phyloP scores from a whole-genome alignment of 2,888 invertebrate genomes.

The Gerris lacustris region DNA sequence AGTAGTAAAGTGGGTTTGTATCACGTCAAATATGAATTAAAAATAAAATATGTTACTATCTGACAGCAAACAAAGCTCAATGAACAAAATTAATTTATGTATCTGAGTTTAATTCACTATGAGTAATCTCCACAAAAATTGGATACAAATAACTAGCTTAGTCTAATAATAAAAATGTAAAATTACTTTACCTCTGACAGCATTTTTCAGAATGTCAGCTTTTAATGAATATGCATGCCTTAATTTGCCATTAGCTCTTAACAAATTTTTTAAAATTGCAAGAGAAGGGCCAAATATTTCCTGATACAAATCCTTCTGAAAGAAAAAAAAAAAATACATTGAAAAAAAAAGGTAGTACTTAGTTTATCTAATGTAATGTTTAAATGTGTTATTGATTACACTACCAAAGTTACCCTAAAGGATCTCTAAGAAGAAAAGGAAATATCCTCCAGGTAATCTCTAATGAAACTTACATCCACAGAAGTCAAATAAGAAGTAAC shows the following conservation, averaged over 20 bases:
- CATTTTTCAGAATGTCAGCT: background rate
- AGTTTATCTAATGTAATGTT: too few relatives aligned
- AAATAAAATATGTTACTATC: too few relatives aligned
- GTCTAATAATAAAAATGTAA: background rate
- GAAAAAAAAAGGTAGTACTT: background rate
- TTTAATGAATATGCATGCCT: constrained; percentile 45
- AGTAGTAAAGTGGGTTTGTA: too few relatives aligned
- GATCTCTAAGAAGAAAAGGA: background rate
- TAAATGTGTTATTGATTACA: too few relatives aligned
- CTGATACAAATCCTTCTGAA: constrained; percentile 38
- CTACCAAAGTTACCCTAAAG: too few relatives aligned
- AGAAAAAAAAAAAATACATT: constrained; percentile 16
- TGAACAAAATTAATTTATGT: too few relatives aligned
- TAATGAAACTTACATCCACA: too few relatives aligned
- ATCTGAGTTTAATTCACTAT: too few relatives aligned
- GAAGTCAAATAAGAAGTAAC: constrained; percentile 34
- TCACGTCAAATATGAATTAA: too few relatives aligned
- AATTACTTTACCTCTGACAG: background rate
- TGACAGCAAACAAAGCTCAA: too few relatives aligned
- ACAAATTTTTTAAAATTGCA: constrained; percentile 40
- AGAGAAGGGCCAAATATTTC: constrained; percentile 42
- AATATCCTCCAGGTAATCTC: background rate
- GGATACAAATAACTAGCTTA: too few relatives aligned
- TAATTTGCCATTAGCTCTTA: constrained; percentile 42
- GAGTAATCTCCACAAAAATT: too few relatives aligned